phyloP scores from a whole-genome alignment of 1,140 invertebrate species.

The Archegozetes longisetosus region DNA sequence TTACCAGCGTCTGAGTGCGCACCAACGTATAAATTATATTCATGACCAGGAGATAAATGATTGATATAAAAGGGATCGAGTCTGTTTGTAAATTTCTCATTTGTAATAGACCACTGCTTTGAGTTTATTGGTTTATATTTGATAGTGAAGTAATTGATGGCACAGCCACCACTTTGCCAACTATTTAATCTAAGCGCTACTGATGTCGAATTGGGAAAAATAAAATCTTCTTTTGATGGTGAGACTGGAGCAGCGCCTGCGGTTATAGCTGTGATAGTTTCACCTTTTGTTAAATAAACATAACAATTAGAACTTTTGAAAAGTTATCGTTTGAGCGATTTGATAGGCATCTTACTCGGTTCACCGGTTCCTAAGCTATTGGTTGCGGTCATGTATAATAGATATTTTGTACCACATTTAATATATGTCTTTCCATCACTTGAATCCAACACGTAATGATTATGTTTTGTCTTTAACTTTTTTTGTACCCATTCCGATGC shows the following conservation, averaged over 20 bases:
- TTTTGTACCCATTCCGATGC: neutral
- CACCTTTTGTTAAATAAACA: neutral
- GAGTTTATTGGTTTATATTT: slow-evolving; percentile 53
- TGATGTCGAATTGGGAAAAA: slow-evolving; percentile 65
- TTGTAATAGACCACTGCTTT: slow-evolving; percentile 5
- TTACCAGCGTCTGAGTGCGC: slow-evolving; percentile 21
- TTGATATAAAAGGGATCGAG: neutral
- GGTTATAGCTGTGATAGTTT: slow-evolving; percentile 14
- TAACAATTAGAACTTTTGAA: neutral
- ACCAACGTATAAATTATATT: slow-evolving; percentile 21
- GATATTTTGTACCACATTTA: slow-evolving; percentile 56
- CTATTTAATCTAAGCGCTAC: slow-evolving; percentile 75
- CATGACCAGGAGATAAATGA: slow-evolving; percentile 16
- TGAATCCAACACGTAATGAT: neutral
- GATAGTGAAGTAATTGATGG: slow-evolving; percentile 86
- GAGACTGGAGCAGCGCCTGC: slow-evolving; percentile 24
- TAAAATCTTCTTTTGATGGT: slow-evolving; percentile 18
- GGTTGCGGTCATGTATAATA: slow-evolving; percentile 69
- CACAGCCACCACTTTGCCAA: slow-evolving; percentile 87
- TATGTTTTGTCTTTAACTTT: neutral
- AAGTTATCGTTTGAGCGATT: neutral
- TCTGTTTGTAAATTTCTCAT: neutral
- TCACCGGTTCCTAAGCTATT: slow-evolving; percentile 71
- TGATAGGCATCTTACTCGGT: slow-evolving; percentile 38
- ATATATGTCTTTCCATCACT: neutral